A percentile compares a stretch with the other conserved stretches of the same genome.
These are phyloP conservation scores for Sula dactylatra DNA, from an alignment of 2,113 vertebrate species.

Conservation along the genomic window DNA sequence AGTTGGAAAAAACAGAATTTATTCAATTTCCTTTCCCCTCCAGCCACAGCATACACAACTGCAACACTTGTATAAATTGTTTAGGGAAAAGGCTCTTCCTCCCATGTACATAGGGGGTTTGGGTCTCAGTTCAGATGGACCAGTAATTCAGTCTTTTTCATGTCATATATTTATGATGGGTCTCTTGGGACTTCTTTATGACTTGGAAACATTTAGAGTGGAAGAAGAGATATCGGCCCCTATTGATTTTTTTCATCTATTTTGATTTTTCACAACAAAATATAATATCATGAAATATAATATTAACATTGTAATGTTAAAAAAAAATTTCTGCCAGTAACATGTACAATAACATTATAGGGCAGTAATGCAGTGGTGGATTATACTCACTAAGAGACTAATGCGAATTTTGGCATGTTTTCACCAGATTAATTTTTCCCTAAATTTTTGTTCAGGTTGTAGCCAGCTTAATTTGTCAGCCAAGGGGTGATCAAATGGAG, in stretches of 20 bases:
- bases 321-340: neutral
- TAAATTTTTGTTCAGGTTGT: neutral
- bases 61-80: neutral
- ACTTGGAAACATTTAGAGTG: neutral
- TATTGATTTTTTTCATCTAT: neutral
- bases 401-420: neutral
- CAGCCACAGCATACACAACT: neutral
- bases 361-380: neutral
- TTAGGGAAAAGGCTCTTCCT: neutral
- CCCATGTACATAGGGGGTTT: neutral
- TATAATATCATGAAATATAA: neutral
- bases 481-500: neutral
- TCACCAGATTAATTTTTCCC: neutral
- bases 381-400: neutral
- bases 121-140: neutral
- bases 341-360: neutral
- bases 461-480: neutral
- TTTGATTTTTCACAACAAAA: neutral
- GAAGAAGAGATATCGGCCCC: neutral
- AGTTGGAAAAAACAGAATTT: neutral
- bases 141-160: neutral
- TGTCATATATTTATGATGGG: neutral
- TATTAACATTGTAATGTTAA: neutral
- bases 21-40: neutral
- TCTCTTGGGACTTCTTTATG: neutral